A percentile compares a stretch with the other conserved stretches of the same genome.
Evolutionary conservation across 2,797 vertebrate genomes (phyloP).

Genomic region (Pipistrellus nathusii): DNA sequence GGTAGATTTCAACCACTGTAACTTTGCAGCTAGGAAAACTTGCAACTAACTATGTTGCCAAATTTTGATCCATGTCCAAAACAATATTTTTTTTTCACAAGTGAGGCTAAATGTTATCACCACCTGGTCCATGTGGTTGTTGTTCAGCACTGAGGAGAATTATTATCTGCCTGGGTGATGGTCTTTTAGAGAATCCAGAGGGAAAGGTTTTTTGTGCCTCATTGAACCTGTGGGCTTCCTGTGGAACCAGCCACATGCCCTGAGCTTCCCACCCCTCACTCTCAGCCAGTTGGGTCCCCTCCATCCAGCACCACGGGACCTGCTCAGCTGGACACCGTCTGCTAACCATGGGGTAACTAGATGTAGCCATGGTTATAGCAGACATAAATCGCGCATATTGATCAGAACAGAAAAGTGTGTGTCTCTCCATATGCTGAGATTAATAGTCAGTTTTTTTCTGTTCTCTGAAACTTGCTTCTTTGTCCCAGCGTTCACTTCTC

Average conservation of each 20-base stretch:
- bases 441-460: neutral
- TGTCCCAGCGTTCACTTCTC: neutral
- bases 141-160: neutral
- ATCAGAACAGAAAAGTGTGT: neutral
- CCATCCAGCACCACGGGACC: accelerated
- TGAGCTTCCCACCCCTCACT: neutral
- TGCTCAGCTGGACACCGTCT: neutral
- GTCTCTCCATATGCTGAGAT: neutral
- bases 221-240: neutral
- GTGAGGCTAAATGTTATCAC: neutral
- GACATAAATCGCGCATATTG: neutral
- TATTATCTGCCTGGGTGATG: neutral
- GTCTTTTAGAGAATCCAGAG: neutral
- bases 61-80: conserved; percentile 46
- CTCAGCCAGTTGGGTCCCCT: neutral
- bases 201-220: neutral
- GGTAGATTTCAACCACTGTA: neutral
- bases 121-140: neutral
- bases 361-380: neutral
- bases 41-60: neutral
- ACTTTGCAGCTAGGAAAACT: neutral
- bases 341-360: neutral
- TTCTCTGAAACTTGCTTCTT: conserved; percentile 21
- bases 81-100: neutral
- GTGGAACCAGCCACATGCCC: neutral